Base-by-base conservation (phyloP, 2,797 vertebrate genomes). In the Carduelis carduelis region DNA sequence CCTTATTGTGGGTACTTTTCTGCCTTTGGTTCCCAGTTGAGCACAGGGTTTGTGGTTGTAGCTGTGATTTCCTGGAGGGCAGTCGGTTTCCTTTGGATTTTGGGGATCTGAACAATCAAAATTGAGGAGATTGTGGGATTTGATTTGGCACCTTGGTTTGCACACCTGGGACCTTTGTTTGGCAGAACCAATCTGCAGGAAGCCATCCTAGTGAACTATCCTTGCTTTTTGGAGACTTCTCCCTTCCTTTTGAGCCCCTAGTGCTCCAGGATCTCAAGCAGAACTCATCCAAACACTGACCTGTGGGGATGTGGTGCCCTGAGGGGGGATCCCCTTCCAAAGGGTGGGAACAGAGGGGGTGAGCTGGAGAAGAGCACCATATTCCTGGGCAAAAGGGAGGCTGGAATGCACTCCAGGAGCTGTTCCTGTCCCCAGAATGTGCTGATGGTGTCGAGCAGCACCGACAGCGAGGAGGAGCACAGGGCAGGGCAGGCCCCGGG, bases 401-500 rank as follows among this genome's bases (percentile, higher is more conserved):
- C 27, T 21, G 2, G 69, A 64, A 2, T 6, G 57, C 11, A 5
- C 50, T 19, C 6, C 80, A 71, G 72, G 80, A 83, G 52, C 65
- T 78, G 21, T 17, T 65, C 0, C 15, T 28, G 50, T 39, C 34
- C 72, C 72, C 72, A 99, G 98, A 99, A 99, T 2, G 98, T 99
- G 93, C 98, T 99, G 98, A 99, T 98, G 0, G 97, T 99, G 18
- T 99, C 99, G 8, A 98, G 98, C 96, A 98, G 98, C 97, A 98
- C 98, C 0, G 98, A 98, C 44, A 98, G 98, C 1, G 98, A 98
- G 0, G 97, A 86, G 1, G 98, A 98, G 63, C 98, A 96, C 27
- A 96, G 97, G 44, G 57, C 92, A 0, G 98, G 97, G 21, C 98
- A 98, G 55, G 89, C 96, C 9, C 96, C 88, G 14, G 97, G 97